Conservation (phyloP, 92 coral and sea anemone species). For the Phymanthus crucifer region DNA sequence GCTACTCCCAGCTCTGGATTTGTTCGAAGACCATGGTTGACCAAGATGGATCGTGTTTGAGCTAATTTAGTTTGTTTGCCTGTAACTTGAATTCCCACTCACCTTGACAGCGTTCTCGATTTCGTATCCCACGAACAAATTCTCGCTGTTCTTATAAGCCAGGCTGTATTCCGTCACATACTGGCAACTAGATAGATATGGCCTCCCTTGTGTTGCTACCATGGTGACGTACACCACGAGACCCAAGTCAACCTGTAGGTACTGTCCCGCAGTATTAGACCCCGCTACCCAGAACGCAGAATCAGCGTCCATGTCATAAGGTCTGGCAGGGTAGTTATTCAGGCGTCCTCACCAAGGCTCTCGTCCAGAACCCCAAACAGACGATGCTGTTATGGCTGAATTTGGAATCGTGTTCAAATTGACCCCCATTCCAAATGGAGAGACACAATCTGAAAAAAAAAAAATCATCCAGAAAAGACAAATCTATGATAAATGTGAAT, state of each 20-base stretch:
- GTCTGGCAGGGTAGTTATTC: background rate
- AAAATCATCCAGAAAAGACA: too few species aligned
- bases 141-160: background rate
- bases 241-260: slow-evolving; percentile 5
- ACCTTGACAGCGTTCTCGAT: background rate
- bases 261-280: background rate
- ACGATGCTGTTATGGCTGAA: slow-evolving; percentile 5
- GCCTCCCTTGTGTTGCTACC: slow-evolving; percentile 12
- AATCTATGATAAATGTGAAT: too few species aligned
- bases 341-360: background rate
- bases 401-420: background rate
- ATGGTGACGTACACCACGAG: slow-evolving; percentile 7
- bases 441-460: background rate
- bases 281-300: background rate
- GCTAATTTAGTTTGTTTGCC: too few species aligned
- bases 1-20: too few species aligned
- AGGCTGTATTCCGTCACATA: slow-evolving; percentile 3
- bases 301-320: background rate
- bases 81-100: too few species aligned
- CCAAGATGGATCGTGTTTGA: too few species aligned
- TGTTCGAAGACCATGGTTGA: too few species aligned
- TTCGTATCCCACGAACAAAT: slow-evolving; percentile 1
- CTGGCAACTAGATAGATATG: background rate
- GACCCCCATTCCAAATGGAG: background rate
- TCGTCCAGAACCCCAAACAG: background rate